Evolutionary conservation across 2,797 vertebrate genomes (phyloP).

Genomic region (Monodelphis domestica): DNA sequence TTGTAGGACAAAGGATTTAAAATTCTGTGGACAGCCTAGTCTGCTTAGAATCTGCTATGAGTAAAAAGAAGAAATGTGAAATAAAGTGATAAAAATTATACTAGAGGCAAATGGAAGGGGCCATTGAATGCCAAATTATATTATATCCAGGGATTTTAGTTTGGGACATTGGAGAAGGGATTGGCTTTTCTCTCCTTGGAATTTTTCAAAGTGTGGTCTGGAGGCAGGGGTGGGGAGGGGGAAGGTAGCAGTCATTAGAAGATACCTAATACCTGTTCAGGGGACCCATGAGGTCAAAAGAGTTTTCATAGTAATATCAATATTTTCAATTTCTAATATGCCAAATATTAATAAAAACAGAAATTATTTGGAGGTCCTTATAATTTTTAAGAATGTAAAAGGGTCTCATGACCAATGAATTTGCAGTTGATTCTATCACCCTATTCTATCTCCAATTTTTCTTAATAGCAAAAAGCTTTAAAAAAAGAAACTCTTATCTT

Average conservation of each 20-base stretch:
- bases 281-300: not conserved
- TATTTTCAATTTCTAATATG: not conserved
- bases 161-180: not conserved
- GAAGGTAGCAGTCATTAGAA: no score
- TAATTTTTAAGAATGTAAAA: not conserved
- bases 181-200: not conserved
- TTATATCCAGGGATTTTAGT: not conserved
- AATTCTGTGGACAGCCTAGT: not conserved
- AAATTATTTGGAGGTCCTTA: not conserved
- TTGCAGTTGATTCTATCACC: not conserved
- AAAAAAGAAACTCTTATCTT: no score
- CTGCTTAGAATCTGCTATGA: not conserved
- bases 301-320: not conserved
- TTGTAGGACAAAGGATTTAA: not conserved
- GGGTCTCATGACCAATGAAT: not conserved
- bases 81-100: not conserved
- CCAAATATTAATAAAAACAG: not conserved
- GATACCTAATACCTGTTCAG: not conserved
- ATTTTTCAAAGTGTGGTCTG: not conserved
- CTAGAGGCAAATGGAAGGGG: not conserved
- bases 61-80: not conserved
- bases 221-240: no score
- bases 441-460: not conserved
- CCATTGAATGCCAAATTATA: not conserved
- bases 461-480: no score